phyloP scores from a whole-genome alignment of 2,888 invertebrate genomes.

The Cacoxenus indagator region DNA sequence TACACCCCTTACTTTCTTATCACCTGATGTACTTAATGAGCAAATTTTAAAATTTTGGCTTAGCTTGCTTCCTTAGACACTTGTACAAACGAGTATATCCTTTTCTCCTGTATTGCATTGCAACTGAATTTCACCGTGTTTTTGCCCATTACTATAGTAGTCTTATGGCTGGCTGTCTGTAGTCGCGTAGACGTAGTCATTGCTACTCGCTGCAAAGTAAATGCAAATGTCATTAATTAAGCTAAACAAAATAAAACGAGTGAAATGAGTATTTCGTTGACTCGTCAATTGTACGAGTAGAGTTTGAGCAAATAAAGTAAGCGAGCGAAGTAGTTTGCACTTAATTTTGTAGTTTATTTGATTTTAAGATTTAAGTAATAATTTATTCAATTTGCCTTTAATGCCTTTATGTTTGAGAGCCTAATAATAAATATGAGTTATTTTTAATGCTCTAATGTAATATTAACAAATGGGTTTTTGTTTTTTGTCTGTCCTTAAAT shows the following conservation, averaged over 20 bases:
- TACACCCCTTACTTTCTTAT: not conserved
- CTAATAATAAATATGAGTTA: not conserved
- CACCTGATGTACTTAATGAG: constrained; percentile 3
- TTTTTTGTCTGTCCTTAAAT: constrained; percentile 9
- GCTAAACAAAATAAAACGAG: not conserved
- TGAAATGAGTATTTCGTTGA: not conserved
- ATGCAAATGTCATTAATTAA: constrained; percentile 17
- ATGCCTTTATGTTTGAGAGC: not conserved
- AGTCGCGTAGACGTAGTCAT: not conserved
- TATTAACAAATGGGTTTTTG: constrained; percentile 4
- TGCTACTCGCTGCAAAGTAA: not conserved
- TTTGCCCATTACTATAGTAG: not conserved
- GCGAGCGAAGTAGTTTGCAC: not conserved
- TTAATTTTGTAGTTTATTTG: constrained; percentile 9
- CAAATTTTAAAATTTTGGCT: not conserved
- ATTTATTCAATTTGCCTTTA: not conserved
- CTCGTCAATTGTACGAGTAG: not conserved
- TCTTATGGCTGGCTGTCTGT: not conserved
- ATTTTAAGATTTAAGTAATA: not conserved
- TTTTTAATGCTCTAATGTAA: constrained; percentile 1
- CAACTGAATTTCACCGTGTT: not conserved
- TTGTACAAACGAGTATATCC: too few species aligned
- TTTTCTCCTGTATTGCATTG: too few species aligned
- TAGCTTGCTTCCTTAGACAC: not conserved
- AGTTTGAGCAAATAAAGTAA: not conserved